Evolutionary conservation across 2,113 vertebrate genomes (phyloP).

Genomic region (Electrona antarctica): DNA sequence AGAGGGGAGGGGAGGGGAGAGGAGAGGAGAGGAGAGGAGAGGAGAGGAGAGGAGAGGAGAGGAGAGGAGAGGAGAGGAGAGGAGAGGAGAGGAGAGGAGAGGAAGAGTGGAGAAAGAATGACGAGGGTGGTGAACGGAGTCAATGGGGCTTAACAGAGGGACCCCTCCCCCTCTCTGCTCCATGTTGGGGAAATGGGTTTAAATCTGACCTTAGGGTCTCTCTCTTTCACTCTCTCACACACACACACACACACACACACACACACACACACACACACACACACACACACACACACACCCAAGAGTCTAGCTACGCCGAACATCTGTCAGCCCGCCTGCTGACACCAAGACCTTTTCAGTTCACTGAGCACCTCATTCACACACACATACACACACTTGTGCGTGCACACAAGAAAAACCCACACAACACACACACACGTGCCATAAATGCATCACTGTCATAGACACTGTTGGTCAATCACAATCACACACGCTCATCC

Average conservation of each 20-base stretch:
- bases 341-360: conserved; percentile 63
- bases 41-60: neutral
- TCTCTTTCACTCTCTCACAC: conserved; percentile 15
- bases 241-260: conserved; percentile 32
- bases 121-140: neutral
- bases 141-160: conserved; percentile 32
- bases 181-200: conserved; percentile 66
- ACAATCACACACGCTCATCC: neutral
- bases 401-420: neutral
- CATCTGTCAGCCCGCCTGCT: conserved; percentile 76
- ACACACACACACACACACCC: conserved; percentile 18
- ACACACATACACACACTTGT: conserved; percentile 15
- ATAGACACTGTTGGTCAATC: conserved; percentile 42
- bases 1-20: conserved; percentile 6
- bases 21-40: conserved; percentile 1
- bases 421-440: conserved; percentile 50
- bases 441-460: conserved; percentile 72
- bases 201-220: conserved; percentile 63
- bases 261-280: conserved; percentile 15
- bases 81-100: conserved; percentile 4
- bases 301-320: conserved; percentile 52
- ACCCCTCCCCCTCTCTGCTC: conserved; percentile 50
- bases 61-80: conserved; percentile 1
- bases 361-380: conserved; percentile 51
- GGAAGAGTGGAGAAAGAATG: neutral